Evolutionary conservation across 2,797 vertebrate genomes (phyloP), one percentile per base, ranked within the genome.

Genomic region (Hemitrygon akajei): DNA sequence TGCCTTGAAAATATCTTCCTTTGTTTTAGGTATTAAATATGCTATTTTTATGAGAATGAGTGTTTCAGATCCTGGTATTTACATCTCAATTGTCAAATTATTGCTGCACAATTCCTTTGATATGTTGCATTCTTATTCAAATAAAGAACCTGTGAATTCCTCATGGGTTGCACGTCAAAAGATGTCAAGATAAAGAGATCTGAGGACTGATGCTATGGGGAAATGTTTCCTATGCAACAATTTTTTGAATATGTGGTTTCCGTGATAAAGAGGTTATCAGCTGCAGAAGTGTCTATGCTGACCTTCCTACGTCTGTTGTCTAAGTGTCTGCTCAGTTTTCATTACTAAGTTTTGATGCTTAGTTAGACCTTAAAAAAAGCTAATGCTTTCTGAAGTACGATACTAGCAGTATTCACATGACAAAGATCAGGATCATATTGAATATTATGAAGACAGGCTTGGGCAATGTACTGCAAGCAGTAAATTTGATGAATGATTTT

Each of bases 341-440:
- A 94, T 96, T 96, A 94, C 96, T 96, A 95, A 95, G 93, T 93
- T 95, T 95, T 96, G 95, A 96, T 95, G 95, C 95, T 95, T 95
- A 95, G 94, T 96, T 96, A 96, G 94, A 95, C 96, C 95, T 95
- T 96, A 96, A 96, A 95, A 96, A 95, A 96, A 95, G 40, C 94
- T 96, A 96, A 96, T 96, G 93, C 94, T 95, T 84, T 96, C 94
- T 97, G 96, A 97, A 97, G 95, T 95, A 96, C 95, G 94, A 95
- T 95, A 94, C 94, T 96, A 96, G 95, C 93, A 0, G 94, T 96
- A 95, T 95, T 95, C 95, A 95, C 94, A 96, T 93, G 95, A 93
- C 95, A 94, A 95, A 95, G 95, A 95, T 94, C 94, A 95, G 95
- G 93, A 95, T 96, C 94, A 94, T 95, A 93, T 93, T 93, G 71